Conservation (phyloP, 1,140 invertebrate genomes). For the Drosophila bifasciata region DNA sequence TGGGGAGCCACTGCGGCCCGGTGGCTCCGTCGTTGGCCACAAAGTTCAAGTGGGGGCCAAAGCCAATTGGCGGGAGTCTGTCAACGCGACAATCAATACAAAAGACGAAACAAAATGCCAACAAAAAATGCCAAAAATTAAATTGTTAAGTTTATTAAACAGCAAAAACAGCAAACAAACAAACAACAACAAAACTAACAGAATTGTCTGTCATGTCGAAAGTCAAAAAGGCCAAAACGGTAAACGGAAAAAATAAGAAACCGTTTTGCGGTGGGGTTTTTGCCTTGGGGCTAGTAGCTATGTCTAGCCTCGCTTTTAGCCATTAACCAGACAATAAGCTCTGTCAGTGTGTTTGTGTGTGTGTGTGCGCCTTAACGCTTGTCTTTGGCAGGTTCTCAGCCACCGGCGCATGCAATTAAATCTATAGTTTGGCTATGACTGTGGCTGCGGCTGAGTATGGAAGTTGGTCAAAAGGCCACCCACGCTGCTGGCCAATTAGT, state of each 20-base stretch:
- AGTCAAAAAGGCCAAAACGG: constrained; percentile 45
- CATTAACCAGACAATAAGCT: constrained; percentile 61
- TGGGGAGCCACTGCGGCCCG: constrained; percentile 4
- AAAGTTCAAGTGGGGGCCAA: constrained; percentile 63
- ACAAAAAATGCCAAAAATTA: constrained; percentile 54
- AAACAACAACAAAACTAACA: constrained; percentile 11
- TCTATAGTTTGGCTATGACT: background rate
- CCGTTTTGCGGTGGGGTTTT: constrained; percentile 24
- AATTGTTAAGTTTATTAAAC: constrained; percentile 68
- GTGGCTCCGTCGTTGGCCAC: constrained; percentile 55
- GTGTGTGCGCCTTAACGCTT: constrained; percentile 44
- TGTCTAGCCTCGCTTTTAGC: background rate
- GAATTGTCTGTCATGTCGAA: constrained; percentile 3
- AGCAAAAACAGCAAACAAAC: constrained; percentile 32
- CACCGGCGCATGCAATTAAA: constrained; percentile 43
- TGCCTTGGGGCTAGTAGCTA: constrained; percentile 16
- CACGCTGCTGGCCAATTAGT: constrained; percentile 48
- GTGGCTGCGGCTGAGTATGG: constrained; percentile 1
- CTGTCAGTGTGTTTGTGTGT: constrained; percentile 23
- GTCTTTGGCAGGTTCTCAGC: constrained; percentile 26
- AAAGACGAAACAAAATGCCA: constrained; percentile 15
- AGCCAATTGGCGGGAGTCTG: constrained; percentile 18
- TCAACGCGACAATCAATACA: constrained; percentile 23
- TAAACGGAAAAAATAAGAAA: constrained; percentile 23
- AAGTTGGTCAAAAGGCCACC: constrained; percentile 41